Percentiles rank a stretch among this genome's conserved stretches.
Conservation (phyloP, 2,797 vertebrate genomes). For the Chiloscyllium punctatum region DNA sequence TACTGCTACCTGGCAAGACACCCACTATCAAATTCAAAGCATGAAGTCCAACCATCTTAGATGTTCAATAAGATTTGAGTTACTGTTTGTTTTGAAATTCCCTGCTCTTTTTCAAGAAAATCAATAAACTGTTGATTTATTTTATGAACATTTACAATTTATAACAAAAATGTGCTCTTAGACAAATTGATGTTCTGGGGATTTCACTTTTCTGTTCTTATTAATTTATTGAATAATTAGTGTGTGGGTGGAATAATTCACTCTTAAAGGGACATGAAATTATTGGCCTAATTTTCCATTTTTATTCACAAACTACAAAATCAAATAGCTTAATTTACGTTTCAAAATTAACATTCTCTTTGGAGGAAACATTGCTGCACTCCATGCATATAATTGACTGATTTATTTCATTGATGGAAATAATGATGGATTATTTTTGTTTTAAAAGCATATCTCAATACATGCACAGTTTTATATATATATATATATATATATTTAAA, state of each 20-base stretch:
- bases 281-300: not conserved
- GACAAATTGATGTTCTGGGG: not conserved
- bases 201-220: not conserved
- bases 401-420: not conserved
- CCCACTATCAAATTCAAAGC: no score
- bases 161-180: not conserved
- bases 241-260: not conserved
- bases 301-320: not conserved
- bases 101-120: not conserved
- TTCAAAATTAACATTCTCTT: not conserved
- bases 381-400: no score
- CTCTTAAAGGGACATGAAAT: not conserved
- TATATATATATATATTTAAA: not conserved
- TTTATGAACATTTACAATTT: slow-evolving; percentile 18
- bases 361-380: not conserved
- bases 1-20: no score
- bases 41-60: not conserved
- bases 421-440: not conserved
- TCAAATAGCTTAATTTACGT: not conserved
- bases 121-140: not conserved
- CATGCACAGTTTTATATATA: no score
- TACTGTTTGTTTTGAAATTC: not conserved
- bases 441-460: not conserved
- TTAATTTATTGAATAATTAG: slow-evolving; percentile 29
- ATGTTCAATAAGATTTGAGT: not conserved